Evolutionary conservation across 2,113 vertebrate species (phyloP).

Genomic region (Lipophrys pholis): DNA sequence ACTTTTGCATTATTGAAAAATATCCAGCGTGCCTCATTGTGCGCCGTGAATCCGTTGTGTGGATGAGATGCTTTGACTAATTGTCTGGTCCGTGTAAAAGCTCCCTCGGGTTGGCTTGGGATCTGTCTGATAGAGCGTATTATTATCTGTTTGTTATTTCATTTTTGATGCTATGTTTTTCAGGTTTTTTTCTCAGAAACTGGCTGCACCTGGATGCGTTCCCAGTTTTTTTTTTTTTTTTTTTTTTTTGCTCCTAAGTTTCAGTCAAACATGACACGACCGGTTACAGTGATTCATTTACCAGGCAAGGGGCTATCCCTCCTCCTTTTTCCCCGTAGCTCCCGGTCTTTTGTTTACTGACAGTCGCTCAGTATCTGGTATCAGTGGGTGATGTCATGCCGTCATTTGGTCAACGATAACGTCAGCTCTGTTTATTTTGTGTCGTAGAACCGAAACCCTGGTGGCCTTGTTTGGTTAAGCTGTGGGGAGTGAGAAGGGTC

Average conservation of each 20-base stretch:
- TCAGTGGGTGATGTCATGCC: constrained; percentile 80
- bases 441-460: constrained; percentile 75
- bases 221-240: background rate
- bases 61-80: constrained; percentile 52
- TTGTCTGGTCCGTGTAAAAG: constrained; percentile 51
- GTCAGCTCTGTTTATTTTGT: constrained; percentile 78
- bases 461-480: constrained; percentile 76
- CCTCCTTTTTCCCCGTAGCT: constrained; percentile 1
- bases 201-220: background rate
- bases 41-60: constrained; percentile 16
- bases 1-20: constrained; percentile 74
- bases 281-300: constrained; percentile 49
- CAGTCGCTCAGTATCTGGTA: constrained; percentile 70
- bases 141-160: constrained; percentile 42
- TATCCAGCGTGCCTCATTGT: constrained; percentile 12
- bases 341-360: constrained; percentile 45
- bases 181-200: background rate
- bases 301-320: constrained; percentile 13
- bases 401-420: constrained; percentile 69
- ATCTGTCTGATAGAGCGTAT: constrained; percentile 33
- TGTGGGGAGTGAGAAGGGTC: constrained; percentile 49
- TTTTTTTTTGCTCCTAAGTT: constrained; percentile 11
- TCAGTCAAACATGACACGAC: constrained; percentile 37
- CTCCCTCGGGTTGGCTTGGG: constrained; percentile 34
- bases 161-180: constrained; percentile 10